Percentiles rank a stretch among this genome's conserved stretches.
phyloP scores from a whole-genome alignment of 2,113 vertebrate genomes.

The Paratilapia polleni region DNA sequence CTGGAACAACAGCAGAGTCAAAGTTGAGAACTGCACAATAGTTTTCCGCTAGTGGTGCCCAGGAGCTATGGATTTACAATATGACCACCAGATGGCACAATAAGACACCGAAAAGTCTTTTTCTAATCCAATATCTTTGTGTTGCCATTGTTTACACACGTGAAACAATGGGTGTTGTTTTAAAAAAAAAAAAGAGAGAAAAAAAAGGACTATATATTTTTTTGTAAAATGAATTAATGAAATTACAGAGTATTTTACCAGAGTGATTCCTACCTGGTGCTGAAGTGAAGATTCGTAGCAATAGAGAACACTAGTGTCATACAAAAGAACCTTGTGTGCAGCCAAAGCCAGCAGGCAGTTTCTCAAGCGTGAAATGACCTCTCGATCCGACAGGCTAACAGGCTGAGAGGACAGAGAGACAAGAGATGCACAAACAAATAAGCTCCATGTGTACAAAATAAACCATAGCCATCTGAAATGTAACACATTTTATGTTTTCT shows the following conservation, averaged over 20 bases:
- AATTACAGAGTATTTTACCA: neutral
- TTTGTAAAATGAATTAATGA: neutral
- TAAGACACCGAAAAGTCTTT: neutral
- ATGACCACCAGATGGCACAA: constrained; percentile 49
- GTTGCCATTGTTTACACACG: neutral
- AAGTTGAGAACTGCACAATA: constrained; percentile 4
- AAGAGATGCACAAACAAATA: neutral
- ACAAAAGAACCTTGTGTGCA: constrained; percentile 89
- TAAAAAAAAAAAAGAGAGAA: neutral
- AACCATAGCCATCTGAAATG: neutral
- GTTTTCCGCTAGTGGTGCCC: neutral
- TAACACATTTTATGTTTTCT: neutral
- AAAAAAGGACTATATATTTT: neutral
- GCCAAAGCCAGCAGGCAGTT: constrained; percentile 92
- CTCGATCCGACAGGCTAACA: constrained; percentile 87
- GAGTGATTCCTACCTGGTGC: constrained; percentile 84
- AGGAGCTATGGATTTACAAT: neutral
- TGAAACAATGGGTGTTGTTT: neutral
- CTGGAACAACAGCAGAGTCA: neutral
- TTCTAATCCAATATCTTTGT: neutral
- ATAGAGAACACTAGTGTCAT: constrained; percentile 95
- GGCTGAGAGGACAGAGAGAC: constrained; percentile 78
- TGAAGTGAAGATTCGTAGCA: constrained; percentile 93
- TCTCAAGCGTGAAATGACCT: constrained; percentile 94
- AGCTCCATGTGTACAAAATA: neutral